Evolutionary conservation across 2,797 vertebrate genomes (phyloP).

Genomic region (Pristis pectinata): DNA sequence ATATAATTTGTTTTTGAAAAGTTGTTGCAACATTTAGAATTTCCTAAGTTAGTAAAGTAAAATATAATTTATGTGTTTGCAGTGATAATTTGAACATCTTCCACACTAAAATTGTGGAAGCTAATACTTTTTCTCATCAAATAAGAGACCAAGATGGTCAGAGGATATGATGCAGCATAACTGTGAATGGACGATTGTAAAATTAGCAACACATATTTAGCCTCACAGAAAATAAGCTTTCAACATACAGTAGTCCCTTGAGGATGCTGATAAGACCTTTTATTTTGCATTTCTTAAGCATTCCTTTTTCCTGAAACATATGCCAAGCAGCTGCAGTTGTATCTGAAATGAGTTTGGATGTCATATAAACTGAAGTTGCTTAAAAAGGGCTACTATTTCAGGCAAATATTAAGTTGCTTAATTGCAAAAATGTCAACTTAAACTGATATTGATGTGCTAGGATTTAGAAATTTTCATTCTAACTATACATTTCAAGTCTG

Average conservation of each 20-base stretch:
- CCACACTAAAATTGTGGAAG: neutral
- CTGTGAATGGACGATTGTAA: slow-evolving; percentile 16
- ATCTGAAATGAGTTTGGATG: neutral
- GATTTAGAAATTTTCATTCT: neutral
- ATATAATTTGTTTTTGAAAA: neutral
- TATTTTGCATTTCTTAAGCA: slow-evolving; percentile 25
- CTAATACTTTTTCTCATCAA: neutral
- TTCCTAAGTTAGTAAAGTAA: neutral
- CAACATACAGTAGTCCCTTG: neutral
- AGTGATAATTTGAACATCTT: neutral
- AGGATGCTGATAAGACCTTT: neutral
- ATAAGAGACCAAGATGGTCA: neutral
- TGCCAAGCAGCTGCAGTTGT: slow-evolving; percentile 28
- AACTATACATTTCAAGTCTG: neutral
- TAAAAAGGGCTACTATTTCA: neutral
- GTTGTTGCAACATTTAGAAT: neutral
- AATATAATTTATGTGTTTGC: neutral
- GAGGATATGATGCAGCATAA: neutral
- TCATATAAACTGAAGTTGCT: slow-evolving; percentile 26
- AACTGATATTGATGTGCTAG: neutral
- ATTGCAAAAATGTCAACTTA: neutral
- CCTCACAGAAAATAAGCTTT: slow-evolving; percentile 15
- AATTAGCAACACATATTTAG: slow-evolving; percentile 6
- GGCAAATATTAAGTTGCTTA: neutral
- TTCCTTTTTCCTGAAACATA: slow-evolving; percentile 8